A percentile compares a stretch with the other conserved stretches of the same genome.
Evolutionary conservation across 2,797 vertebrate species (phyloP).

Genomic region (Chloroceryle amazona): DNA sequence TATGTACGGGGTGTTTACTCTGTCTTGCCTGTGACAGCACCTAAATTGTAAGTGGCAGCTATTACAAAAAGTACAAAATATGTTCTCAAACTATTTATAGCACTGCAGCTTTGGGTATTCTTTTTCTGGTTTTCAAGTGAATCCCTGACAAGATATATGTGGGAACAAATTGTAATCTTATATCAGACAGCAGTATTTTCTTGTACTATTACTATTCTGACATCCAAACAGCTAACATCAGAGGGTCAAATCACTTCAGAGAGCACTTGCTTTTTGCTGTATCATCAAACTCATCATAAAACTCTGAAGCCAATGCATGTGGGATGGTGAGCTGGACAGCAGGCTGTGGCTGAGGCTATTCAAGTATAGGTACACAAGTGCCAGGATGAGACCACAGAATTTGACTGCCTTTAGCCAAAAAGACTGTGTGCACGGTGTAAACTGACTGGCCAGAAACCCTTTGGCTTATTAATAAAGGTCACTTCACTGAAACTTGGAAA

Average conservation of each 20-base stretch:
- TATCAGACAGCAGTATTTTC: neutral
- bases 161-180: neutral
- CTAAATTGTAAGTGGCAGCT: fast-evolving
- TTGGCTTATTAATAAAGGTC: neutral
- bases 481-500: neutral
- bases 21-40: neutral
- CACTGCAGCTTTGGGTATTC: neutral
- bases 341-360: neutral
- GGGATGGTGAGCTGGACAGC: neutral
- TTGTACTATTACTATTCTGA: neutral
- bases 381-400: neutral
- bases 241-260: neutral
- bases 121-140: too few species aligned
- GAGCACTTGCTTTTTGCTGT: neutral
- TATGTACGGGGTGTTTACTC: neutral
- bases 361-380: neutral
- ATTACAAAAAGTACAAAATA: neutral
- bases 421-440: neutral
- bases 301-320: neutral
- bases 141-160: fast-evolving
- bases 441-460: neutral
- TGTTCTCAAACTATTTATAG: neutral
- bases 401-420: neutral
- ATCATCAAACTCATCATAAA: fast-evolving
- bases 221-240: neutral